phyloP scores from a whole-genome alignment of 2,888 invertebrate species.

The Drosophila falleni region DNA sequence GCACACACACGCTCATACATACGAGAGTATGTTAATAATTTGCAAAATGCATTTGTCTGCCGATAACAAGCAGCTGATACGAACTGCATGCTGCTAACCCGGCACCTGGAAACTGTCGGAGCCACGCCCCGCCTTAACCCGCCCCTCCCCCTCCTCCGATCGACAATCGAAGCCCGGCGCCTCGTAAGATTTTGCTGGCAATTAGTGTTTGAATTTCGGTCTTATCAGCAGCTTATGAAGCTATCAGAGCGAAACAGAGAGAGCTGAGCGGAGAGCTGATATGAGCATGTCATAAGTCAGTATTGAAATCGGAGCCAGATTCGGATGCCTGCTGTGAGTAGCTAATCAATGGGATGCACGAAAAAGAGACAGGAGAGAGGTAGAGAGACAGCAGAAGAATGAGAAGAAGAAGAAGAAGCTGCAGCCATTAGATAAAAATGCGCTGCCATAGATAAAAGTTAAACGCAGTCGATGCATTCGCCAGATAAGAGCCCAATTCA shows the following conservation, averaged over 20 bases:
- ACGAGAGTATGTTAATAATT: slow-evolving; percentile 76
- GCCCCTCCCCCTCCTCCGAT: neutral
- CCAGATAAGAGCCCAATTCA: slow-evolving; percentile 73
- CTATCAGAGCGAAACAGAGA: slow-evolving; percentile 56
- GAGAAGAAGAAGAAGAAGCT: slow-evolving; percentile 41
- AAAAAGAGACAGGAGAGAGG: neutral
- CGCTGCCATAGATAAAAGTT: slow-evolving; percentile 70
- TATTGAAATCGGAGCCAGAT: slow-evolving; percentile 67
- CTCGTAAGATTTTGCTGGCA: slow-evolving; percentile 48
- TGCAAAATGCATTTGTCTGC: slow-evolving; percentile 82
- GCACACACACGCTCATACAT: slow-evolving; percentile 8
- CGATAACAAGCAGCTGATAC: slow-evolving; percentile 79
- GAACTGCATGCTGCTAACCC: slow-evolving; percentile 4
- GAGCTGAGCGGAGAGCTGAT: slow-evolving; percentile 33
- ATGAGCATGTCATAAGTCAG: slow-evolving; percentile 73
- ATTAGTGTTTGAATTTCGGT: slow-evolving; percentile 62
- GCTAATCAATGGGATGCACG: slow-evolving; percentile 64
- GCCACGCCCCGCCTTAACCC: slow-evolving; percentile 9
- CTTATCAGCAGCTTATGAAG: slow-evolving; percentile 75
- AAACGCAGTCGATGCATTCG: slow-evolving; percentile 71
- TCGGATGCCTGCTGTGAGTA: slow-evolving; percentile 48
- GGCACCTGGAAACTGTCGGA: slow-evolving; percentile 58
- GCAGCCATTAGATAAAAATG: slow-evolving; percentile 74
- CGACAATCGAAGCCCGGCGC: slow-evolving; percentile 21
- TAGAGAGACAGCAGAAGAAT: neutral